Evolutionary conservation across 2,888 invertebrate genomes (phyloP).

Genomic region (Ectropis crepuscularia): DNA sequence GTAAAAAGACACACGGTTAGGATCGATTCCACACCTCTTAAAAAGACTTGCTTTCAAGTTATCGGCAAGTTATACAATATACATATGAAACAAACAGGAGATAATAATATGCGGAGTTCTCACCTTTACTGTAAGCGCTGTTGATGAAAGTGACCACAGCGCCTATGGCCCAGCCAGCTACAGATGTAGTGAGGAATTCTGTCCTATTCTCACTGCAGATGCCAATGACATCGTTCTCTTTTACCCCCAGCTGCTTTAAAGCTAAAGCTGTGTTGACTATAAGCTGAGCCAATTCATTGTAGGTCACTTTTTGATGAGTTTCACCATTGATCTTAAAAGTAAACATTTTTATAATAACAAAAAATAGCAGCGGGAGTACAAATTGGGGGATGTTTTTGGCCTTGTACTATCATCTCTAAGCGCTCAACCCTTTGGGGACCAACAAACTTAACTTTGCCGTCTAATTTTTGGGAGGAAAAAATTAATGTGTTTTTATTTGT

Average conservation of each 20-base stretch:
- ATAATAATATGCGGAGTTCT: not conserved
- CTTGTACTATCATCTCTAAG: too few species aligned
- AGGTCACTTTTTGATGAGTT: conserved; percentile 54
- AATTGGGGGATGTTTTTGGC: too few species aligned
- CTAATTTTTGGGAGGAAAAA: too few species aligned
- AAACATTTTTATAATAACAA: not conserved
- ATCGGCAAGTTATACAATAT: too few species aligned
- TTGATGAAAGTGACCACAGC: conserved; percentile 57
- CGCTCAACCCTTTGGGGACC: too few species aligned
- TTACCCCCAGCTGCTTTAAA: conserved; percentile 49
- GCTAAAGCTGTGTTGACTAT: conserved; percentile 54
- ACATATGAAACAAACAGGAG: not conserved
- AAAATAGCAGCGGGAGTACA: too few species aligned
- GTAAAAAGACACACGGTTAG: too few species aligned
- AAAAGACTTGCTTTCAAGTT: too few species aligned
- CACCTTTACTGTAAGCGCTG: conserved; percentile 59
- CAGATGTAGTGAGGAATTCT: conserved; percentile 52
- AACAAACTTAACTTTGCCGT: too few species aligned
- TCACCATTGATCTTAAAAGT: conserved; percentile 54
- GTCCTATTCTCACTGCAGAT: conserved; percentile 62
- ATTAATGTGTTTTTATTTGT: too few species aligned
- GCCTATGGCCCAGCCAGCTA: conserved; percentile 57
- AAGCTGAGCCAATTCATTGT: conserved; percentile 51
- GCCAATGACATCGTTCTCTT: conserved; percentile 54
- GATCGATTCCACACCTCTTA: too few species aligned